phyloP scores from a whole-genome alignment of 2,113 vertebrate species.

The Spizaetus ornatus region DNA sequence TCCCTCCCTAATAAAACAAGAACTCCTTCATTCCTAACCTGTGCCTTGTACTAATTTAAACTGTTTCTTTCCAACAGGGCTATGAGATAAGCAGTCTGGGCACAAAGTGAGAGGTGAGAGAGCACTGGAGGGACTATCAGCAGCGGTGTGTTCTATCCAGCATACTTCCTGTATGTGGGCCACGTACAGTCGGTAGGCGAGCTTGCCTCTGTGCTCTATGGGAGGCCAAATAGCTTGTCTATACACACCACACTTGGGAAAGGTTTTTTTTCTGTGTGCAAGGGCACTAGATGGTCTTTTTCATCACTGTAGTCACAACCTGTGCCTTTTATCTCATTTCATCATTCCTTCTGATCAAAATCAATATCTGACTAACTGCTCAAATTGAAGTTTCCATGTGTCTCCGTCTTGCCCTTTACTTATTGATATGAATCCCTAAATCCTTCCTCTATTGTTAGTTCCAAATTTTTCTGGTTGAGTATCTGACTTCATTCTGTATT shows the following conservation, averaged over 20 bases:
- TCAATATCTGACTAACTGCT: neutral
- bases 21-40: neutral
- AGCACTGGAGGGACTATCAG: neutral
- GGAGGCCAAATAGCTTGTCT: neutral
- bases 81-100: too few relatives aligned
- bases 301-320: neutral
- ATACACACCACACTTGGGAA: neutral
- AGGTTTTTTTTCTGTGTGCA: neutral
- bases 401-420: neutral
- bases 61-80: neutral
- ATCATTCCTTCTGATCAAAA: neutral
- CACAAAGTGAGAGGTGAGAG: neutral
- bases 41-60: neutral
- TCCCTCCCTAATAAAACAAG: neutral
- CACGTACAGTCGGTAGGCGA: too few relatives aligned
- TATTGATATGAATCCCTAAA: neutral
- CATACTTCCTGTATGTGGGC: neutral
- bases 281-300: neutral
- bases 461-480: neutral
- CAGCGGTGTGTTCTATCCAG: neutral
- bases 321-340: neutral
- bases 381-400: neutral
- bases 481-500: neutral
- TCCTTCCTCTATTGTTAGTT: neutral
- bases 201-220: too few relatives aligned